Evolutionary conservation across 2,113 vertebrate genomes (phyloP).

Genomic region (Osmerus mordax): DNA sequence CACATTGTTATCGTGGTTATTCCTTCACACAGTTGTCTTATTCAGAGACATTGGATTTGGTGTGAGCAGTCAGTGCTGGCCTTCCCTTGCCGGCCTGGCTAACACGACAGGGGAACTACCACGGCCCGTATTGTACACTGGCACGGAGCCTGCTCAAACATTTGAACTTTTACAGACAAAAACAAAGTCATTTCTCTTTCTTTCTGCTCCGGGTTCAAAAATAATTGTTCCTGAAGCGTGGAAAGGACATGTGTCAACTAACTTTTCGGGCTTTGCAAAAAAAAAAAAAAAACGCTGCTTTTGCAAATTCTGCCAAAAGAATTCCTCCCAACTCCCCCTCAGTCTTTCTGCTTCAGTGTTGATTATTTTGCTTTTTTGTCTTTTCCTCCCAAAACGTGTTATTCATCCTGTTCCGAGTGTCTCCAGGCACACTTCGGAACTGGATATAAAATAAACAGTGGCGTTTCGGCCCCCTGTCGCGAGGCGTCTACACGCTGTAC

Average conservation of each 20-base stretch:
- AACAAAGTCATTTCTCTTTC: slow-evolving; percentile 54
- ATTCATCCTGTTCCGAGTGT: slow-evolving; percentile 67
- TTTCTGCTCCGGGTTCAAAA: slow-evolving; percentile 38
- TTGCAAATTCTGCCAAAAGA: slow-evolving; percentile 50
- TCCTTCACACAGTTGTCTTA: slow-evolving; percentile 56
- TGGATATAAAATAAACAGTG: slow-evolving; percentile 65
- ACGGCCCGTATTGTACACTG: slow-evolving; percentile 45
- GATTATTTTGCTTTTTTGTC: slow-evolving; percentile 69
- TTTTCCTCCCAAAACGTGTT: slow-evolving; percentile 67
- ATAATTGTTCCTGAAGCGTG: slow-evolving; percentile 41
- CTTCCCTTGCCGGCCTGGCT: slow-evolving; percentile 28
- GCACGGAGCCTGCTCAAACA: slow-evolving; percentile 60
- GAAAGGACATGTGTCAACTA: slow-evolving; percentile 33
- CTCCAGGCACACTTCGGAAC: slow-evolving; percentile 64
- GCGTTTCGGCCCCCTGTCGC: slow-evolving; percentile 41
- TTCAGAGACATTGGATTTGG: slow-evolving; percentile 57
- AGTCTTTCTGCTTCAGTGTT: slow-evolving; percentile 54
- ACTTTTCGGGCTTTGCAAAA: slow-evolving; percentile 31
- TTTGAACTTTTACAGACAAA: slow-evolving; percentile 60
- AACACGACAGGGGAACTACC: slow-evolving; percentile 51
- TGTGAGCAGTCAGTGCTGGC: slow-evolving; percentile 62
- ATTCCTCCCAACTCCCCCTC: slow-evolving; percentile 34
- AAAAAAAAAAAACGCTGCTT: slow-evolving; percentile 30
- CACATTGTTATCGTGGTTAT: slow-evolving; percentile 49
- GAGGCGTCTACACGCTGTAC: slow-evolving; percentile 49